Evolutionary conservation across 2,113 vertebrate genomes (phyloP).

Genomic region (Marmota monax): DNA sequence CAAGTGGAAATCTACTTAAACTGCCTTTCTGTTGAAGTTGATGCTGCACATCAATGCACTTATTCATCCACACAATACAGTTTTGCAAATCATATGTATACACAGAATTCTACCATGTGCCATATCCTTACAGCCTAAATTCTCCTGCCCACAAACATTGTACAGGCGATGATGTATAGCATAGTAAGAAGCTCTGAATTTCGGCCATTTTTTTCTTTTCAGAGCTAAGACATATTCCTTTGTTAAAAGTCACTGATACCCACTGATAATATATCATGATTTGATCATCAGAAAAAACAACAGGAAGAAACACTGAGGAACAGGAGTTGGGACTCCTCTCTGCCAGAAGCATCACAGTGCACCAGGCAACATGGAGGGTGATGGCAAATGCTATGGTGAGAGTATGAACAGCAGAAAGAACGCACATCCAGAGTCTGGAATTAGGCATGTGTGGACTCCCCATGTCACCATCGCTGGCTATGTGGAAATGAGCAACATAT

Average conservation of each 20-base stretch:
- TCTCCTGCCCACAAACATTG: neutral
- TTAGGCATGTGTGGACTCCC: neutral
- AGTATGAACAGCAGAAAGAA: neutral
- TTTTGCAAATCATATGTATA: neutral
- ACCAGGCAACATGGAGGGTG: neutral
- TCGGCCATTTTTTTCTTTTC: neutral
- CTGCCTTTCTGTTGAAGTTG: neutral
- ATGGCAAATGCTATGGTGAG: accelerated
- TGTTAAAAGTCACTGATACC: neutral
- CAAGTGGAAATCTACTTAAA: neutral
- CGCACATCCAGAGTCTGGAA: accelerated
- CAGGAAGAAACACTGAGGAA: neutral
- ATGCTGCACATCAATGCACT: neutral
- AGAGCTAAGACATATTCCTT: neutral
- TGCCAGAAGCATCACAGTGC: neutral
- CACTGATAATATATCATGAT: neutral
- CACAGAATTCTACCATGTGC: neutral
- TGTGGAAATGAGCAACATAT: neutral
- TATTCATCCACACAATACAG: neutral
- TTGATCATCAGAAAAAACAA: neutral
- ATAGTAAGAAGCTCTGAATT: neutral
- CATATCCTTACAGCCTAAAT: neutral
- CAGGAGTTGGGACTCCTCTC: neutral
- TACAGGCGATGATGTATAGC: neutral
- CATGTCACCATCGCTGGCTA: no score